Evolutionary conservation across 2,888 invertebrate species (phyloP), one percentile per base, ranked within the genome.

Genomic region (Tetragnatha montana): DNA sequence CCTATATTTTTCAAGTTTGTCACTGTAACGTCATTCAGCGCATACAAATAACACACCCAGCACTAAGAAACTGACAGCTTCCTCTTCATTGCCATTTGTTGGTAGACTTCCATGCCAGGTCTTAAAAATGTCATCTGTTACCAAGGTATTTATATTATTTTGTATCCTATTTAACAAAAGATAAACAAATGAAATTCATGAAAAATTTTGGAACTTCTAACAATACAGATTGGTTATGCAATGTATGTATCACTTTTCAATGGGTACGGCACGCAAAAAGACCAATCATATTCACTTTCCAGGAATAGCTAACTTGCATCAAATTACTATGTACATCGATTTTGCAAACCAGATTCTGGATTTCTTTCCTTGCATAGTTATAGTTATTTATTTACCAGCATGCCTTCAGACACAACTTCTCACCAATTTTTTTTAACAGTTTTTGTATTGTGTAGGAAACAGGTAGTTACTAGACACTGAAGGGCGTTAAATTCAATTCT

Each of bases 401-500:
- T 76, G 8, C 10, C 7, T n/a, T 76, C n/a, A 8, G 19, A 50
- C 49, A 49, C 50, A 50, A 49, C 75, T 12, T 50, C 3, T n/a
- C 50, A 50, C 35, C 21, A 60, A 21, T 50, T 76, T 51, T 51
- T 78, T 60, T 21, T 22, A 78, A 50, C 51, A 22, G 14, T 22
- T 51, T 78, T 22, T 21, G 12, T 51, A 51, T 21, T 17, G 60
- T 17, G 50, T 50, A 71, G 17, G 21, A n/a, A 69, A 73, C 49
- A 79, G 79, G 68, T 79, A 79, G 68, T 68, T 74, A 51, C 68
- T 91, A 91, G n/a, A 91, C 81, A 85, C 91, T 89, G 82, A 91
- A 90, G 21, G 91, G 91, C 49, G 88, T 89, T 76, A 91, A 87
- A 87, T 92, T 92, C 91, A 95, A 94, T 92, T 96, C 96, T 91